Percentiles rank a stretch among this genome's conserved stretches.
These are phyloP conservation scores for Peromyscus maniculatus DNA, from an alignment of 2,113 vertebrate genomes.

Conservation along the genomic window DNA sequence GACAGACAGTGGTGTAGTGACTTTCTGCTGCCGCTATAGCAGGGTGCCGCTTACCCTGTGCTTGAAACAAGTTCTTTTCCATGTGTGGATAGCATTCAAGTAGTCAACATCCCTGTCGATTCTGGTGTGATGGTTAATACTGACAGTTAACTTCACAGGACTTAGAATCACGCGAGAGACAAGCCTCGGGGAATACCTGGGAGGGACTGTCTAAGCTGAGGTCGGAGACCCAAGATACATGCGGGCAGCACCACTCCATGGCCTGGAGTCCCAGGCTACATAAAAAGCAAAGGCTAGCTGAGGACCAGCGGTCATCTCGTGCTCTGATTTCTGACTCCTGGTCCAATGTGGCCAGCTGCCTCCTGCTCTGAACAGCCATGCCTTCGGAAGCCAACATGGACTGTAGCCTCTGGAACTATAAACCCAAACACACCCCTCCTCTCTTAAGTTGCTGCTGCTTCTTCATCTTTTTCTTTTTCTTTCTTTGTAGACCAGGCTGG, in stretches of 20 bases:
- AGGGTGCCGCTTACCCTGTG: not conserved
- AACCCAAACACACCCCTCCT: not conserved
- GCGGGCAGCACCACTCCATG: too few relatives aligned
- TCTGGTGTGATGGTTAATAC: not conserved
- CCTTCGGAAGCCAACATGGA: not conserved
- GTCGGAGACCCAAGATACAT: too few relatives aligned
- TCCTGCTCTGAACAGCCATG: not conserved
- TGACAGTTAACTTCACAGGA: not conserved
- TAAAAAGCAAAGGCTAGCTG: not conserved
- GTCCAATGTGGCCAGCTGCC: too few relatives aligned
- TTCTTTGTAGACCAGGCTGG: not conserved
- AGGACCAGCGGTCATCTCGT: too few relatives aligned
- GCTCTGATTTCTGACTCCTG: not conserved
- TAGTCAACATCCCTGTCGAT: not conserved
- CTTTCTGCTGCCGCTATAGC: not conserved
- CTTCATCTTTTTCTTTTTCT: not conserved
- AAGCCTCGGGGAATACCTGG: not conserved
- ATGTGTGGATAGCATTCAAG: not conserved
- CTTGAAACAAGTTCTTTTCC: not conserved
- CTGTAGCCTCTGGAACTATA: not conserved
- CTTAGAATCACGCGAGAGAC: not conserved
- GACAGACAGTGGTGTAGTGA: not conserved
- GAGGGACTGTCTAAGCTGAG: not conserved
- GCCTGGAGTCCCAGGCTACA: not conserved
- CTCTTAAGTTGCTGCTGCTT: not conserved